Evolutionary conservation across 2,113 vertebrate species (phyloP).

Genomic region (Ammospiza nelsoni): DNA sequence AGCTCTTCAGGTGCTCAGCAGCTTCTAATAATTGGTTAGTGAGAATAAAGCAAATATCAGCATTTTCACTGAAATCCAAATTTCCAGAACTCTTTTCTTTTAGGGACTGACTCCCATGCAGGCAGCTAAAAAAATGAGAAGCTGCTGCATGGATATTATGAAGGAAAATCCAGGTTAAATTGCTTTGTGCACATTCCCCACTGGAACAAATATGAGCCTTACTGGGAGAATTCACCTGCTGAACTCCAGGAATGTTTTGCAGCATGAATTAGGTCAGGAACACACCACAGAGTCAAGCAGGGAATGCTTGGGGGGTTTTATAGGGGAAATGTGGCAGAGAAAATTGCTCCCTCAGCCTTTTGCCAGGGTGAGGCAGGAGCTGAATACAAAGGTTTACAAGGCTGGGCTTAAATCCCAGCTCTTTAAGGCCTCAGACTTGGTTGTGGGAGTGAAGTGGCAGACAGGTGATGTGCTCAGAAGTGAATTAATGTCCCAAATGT

Average conservation of each 20-base stretch:
- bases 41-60: not conserved
- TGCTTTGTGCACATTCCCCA: fast-evolving
- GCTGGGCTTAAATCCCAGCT: not conserved
- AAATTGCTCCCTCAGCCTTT: not conserved
- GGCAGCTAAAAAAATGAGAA: not conserved
- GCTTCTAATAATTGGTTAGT: not conserved
- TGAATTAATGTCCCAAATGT: not conserved
- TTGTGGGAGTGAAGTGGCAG: not conserved
- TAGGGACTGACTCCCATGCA: not conserved
- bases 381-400: not conserved
- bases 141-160: too few species aligned
- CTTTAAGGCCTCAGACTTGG: not conserved
- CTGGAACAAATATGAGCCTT: not conserved
- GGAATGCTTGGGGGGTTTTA: not conserved
- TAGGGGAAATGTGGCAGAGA: not conserved
- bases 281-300: not conserved
- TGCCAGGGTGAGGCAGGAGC: not conserved
- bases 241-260: not conserved
- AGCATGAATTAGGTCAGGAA: not conserved
- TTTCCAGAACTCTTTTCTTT: not conserved
- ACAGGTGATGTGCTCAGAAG: not conserved
- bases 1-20: not conserved
- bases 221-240: not conserved
- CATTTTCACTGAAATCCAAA: not conserved
- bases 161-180: not conserved